A percentile compares a stretch with the other conserved stretches of the same genome.
Evolutionary conservation across 2,888 invertebrate species (phyloP).

Genomic region (Oscheius sp.): DNA sequence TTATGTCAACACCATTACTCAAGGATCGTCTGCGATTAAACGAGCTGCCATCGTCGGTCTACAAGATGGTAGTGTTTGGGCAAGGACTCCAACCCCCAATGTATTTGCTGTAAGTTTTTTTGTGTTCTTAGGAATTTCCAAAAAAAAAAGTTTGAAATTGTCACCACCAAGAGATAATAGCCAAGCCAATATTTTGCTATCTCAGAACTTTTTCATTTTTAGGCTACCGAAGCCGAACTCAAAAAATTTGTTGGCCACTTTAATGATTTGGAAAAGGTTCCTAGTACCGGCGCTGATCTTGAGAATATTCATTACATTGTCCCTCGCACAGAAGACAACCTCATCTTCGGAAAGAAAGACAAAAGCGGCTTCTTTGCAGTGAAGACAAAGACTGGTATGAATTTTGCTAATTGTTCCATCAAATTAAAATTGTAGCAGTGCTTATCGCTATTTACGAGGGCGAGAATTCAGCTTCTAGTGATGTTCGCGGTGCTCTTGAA

Average conservation of each 20-base stretch:
- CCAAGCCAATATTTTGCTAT: background rate
- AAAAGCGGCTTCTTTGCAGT: constrained; percentile 68
- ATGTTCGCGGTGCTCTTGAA: constrained; percentile 65
- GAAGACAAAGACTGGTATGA: constrained; percentile 61
- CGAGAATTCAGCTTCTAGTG: constrained; percentile 57
- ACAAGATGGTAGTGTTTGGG: constrained; percentile 66
- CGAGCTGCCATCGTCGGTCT: constrained; percentile 67
- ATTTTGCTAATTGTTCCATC: too few relatives aligned
- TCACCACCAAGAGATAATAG: too few relatives aligned
- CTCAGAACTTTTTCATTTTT: constrained; percentile 30
- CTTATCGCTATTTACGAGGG: constrained; percentile 69
- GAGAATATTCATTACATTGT: constrained; percentile 68
- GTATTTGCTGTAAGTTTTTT: constrained; percentile 50
- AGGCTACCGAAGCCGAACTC: constrained; percentile 66
- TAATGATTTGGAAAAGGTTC: constrained; percentile 52
- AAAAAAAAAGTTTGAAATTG: background rate
- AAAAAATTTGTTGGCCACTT: constrained; percentile 61
- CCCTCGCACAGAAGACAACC: constrained; percentile 66
- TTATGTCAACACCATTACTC: constrained; percentile 59
- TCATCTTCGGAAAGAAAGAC: constrained; percentile 70
- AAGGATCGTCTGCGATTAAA: constrained; percentile 55
- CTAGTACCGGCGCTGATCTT: constrained; percentile 61
- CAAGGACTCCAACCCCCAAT: constrained; percentile 51
- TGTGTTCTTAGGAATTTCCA: background rate
- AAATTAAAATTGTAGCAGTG: constrained; percentile 54